Evolutionary conservation across 1,140 invertebrate species (phyloP).

Genomic region (Drosophila subpulchrella): DNA sequence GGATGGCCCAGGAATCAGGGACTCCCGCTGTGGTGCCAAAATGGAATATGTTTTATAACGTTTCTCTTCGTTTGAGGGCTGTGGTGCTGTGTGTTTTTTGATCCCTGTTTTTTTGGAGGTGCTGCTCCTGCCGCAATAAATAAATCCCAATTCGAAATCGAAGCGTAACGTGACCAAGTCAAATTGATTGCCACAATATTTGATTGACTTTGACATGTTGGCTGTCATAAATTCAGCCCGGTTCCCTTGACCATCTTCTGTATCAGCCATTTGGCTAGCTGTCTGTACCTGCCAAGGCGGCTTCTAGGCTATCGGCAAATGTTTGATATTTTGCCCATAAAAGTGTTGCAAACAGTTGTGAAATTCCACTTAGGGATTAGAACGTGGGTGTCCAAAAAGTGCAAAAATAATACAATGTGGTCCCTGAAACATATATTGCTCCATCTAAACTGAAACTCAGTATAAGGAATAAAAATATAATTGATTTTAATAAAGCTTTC

Average conservation of each 20-base stretch:
- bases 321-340: constrained; percentile 31
- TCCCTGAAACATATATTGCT: not conserved
- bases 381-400: not conserved
- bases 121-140: constrained; percentile 68
- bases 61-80: constrained; percentile 19
- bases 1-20: constrained; percentile 22
- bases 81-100: not conserved
- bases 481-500: not conserved
- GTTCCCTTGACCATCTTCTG: constrained; percentile 29
- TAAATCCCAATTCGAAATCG: constrained; percentile 65
- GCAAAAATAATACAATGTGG: not conserved
- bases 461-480: too few relatives aligned
- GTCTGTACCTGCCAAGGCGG: constrained; percentile 23
- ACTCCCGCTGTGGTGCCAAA: constrained; percentile 71
- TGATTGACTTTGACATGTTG: constrained; percentile 84
- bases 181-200: constrained; percentile 83
- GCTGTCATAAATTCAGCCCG: constrained; percentile 72
- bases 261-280: constrained; percentile 10
- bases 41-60: constrained; percentile 77
- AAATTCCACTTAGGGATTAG: constrained; percentile 8
- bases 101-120: constrained; percentile 6
- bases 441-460: not conserved
- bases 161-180: constrained; percentile 72
- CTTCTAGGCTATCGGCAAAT: constrained; percentile 30
- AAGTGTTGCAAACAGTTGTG: constrained; percentile 29